Base-by-base conservation (phyloP, 1,140 invertebrate species). In the Oreohelix idahoensis region DNA sequence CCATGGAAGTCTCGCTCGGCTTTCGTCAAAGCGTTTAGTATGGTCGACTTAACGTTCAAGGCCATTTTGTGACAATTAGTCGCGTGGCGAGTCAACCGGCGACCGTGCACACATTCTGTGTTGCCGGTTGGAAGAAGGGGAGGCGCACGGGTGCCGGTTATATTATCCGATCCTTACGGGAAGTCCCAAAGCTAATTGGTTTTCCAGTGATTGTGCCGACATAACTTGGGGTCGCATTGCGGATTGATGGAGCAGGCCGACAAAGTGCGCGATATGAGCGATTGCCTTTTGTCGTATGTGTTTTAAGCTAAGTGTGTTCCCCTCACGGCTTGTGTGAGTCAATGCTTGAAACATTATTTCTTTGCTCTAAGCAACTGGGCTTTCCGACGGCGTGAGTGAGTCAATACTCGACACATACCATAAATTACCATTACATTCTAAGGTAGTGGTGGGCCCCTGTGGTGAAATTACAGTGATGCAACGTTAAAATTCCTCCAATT, bases 21-120 rank as follows among this genome's bases (percentile, higher is more conserved):
- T 69, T 70, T 51, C 78, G 5, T 66, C 58, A 66, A 79, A 69
- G 69, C 78, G 63, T 69, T 79, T 51, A 17, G 78, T 26, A 26
- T 29, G 53, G 23, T 66, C 10, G 20, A 32, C 17, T 23, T 13
- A 23, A 38, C 58, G 78, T 38, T 38, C 35, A 20, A 0, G 78
- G 38, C 78, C 78, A 79, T 79, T 79, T 79, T 69, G 53, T 51
- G 78, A 35, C 78, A 79, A 79, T 79, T 79, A 79, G 53, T 42
- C 53, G 58, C 58, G 58, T 69, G 36, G 78, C 58, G 58, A 69
- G 39, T 79, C 78, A 69, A 29, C 26, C 78, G 38, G 78, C 53
- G 42, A 13, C 36, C 53, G 36, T 38, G 20, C 53, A 39, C 78
- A 29, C 36, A n/a, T n/a, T 32, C 2, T 23, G 63, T 35, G 13